Percentiles rank a stretch among this genome's conserved stretches.
These are phyloP conservation scores for Pteropus alecto DNA, from an alignment of 2,113 vertebrate species.

Conservation along the genomic window DNA sequence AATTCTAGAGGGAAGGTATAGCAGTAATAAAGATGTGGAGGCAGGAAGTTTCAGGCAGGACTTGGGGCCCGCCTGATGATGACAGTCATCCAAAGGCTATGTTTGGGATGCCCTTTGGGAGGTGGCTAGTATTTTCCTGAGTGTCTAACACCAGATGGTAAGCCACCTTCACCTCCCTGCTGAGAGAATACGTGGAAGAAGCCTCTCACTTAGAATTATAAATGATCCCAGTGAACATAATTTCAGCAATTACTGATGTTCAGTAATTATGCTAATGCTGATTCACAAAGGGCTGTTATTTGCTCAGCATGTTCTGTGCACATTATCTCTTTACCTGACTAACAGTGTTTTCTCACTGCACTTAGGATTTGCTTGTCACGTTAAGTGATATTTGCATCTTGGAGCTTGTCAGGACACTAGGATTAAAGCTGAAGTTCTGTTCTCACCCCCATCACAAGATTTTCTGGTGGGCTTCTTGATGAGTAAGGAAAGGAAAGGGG, in stretches of 20 bases:
- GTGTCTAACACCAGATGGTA: conserved; percentile 41
- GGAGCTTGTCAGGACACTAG: conserved; percentile 80
- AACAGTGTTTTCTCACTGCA: conserved; percentile 80
- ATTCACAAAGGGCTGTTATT: conserved; percentile 86
- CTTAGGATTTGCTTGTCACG: conserved; percentile 83
- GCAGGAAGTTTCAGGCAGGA: not conserved
- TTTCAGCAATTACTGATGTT: conserved; percentile 87
- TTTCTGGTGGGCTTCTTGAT: not conserved
- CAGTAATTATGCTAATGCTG: conserved; percentile 88
- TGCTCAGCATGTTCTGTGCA: conserved; percentile 82
- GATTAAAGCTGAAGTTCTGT: conserved; percentile 69
- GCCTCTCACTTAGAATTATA: conserved; percentile 77
- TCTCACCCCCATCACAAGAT: not conserved
- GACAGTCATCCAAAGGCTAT: not conserved
- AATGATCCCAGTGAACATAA: conserved; percentile 81
- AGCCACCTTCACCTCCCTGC: conserved; percentile 63
- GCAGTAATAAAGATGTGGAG: not conserved
- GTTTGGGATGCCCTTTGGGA: not conserved
- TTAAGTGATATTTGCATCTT: conserved; percentile 84
- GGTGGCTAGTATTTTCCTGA: not conserved
- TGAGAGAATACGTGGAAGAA: conserved; percentile 66
- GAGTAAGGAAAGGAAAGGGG: not conserved
- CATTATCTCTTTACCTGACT: conserved; percentile 84
- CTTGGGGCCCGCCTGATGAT: not conserved
- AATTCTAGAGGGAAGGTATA: not conserved